Conservation (phyloP, 2,888 invertebrate genomes). For the Zhuqinia jingwanae region DNA sequence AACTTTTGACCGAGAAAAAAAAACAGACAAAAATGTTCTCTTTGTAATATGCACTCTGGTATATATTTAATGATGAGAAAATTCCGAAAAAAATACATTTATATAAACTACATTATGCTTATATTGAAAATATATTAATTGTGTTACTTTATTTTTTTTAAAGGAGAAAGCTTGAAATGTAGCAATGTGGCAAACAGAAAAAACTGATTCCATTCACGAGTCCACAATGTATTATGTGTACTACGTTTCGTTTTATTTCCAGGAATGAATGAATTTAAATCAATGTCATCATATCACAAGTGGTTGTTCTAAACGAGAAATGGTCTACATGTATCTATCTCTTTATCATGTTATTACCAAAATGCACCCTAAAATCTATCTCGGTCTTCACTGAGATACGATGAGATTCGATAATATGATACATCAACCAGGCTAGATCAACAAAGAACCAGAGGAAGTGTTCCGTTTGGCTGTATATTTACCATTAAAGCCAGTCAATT, state of each 20-base stretch:
- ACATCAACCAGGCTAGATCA: not conserved
- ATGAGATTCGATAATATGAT: slow-evolving; percentile 20
- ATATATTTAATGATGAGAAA: too few species aligned
- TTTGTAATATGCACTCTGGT: not conserved
- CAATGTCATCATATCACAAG: slow-evolving; percentile 29
- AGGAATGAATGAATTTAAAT: slow-evolving; percentile 53
- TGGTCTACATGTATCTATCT: too few species aligned
- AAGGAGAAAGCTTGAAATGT: not conserved
- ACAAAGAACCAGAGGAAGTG: not conserved
- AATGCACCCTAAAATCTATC: too few species aligned
- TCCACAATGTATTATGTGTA: too few species aligned
- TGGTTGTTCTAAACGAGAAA: too few species aligned
- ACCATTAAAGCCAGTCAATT: slow-evolving; percentile 51
- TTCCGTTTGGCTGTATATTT: slow-evolving; percentile 8
- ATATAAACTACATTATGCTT: too few species aligned
- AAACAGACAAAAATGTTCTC: not conserved
- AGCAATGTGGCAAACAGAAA: slow-evolving; percentile 57
- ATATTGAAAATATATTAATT: too few species aligned
- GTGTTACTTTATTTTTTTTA: too few species aligned
- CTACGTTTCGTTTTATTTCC: too few species aligned
- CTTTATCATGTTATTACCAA: too few species aligned
- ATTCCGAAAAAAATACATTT: too few species aligned
- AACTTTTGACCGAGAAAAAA: not conserved
- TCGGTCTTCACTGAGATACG: not conserved
- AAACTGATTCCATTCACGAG: not conserved